Evolutionary conservation across 1,140 invertebrate genomes (phyloP), one percentile per base, ranked within the genome.

Genomic region (Sminthurinus signatus): DNA sequence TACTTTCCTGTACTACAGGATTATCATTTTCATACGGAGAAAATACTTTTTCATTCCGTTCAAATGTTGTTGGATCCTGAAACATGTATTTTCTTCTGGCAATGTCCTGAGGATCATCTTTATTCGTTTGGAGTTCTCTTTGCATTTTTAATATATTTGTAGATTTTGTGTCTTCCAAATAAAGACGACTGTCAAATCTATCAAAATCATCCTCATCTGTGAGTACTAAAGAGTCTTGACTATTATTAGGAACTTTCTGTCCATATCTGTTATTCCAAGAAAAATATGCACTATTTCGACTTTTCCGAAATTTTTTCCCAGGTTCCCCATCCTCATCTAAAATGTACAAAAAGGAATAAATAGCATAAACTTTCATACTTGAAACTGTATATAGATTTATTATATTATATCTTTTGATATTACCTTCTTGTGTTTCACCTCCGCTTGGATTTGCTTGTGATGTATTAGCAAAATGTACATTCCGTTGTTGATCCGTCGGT

Each of bases 211-310:
- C 44, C 5, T 48, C 44, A 48, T 48, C 44, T 21, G 17, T n/a
- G 5, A 21, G 8, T 5, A 48, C 5, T 25, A 48, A 48, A 10
- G 44, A 21, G 8, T 48, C 44, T 48, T 48, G 44, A 25, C 44
- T 48, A n/a, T 48, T 48, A 25, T n/a, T 25, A 4, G 44, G 44
- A 5, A 25, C 44, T 21, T 25, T 5, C 8, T 48, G 5, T n/a
- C 44, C 44, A 48, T 48, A 48, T n/a, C 44, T n/a, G 44, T 48
- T 19, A 10, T 48, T 25, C 44, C 44, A 48, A n/a, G 44, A 48
- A 19, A 12, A 48, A 19, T 48, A 48, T 5, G 44, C 5, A 48
- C 10, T 25, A 48, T 8, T 48, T 48, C 19, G n/a, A n/a, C n/a
- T n/a, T n/a, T n/a, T n/a, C n/a, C n/a, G n/a, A n/a, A n/a, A n/a